Conservation (phyloP, 2,888 invertebrate genomes). For the Eupithecia subumbrata region DNA sequence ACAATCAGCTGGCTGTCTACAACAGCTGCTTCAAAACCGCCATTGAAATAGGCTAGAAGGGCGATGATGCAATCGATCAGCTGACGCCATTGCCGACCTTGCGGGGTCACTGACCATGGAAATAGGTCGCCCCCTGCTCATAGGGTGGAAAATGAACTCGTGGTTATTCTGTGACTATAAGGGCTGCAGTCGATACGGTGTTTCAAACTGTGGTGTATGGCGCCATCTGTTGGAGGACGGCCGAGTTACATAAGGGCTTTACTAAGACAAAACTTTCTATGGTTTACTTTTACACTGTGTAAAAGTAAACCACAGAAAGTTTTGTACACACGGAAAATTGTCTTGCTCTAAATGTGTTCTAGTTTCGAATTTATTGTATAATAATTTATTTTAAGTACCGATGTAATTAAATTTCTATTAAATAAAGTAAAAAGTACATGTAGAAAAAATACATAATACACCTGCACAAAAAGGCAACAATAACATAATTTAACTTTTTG, state of each 20-base stretch:
- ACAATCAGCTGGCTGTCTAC: background rate
- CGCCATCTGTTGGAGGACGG: background rate
- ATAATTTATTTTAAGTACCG: no score
- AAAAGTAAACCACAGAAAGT: no score
- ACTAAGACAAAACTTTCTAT: background rate
- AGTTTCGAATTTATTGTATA: no score
- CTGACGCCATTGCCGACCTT: constrained; percentile 73
- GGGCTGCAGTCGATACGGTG: constrained; percentile 12
- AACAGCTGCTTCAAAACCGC: constrained; percentile 9
- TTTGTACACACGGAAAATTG: no score
- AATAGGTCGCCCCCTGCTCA: constrained; percentile 53
- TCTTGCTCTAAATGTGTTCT: no score
- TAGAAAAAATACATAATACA: no score
- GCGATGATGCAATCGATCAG: constrained; percentile 59
- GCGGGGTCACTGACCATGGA: constrained; percentile 61
- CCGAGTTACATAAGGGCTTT: background rate
- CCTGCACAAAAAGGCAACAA: no score
- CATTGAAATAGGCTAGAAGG: constrained; percentile 33
- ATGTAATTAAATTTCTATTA: no score
- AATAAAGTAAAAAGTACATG: no score
- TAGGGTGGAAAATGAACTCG: constrained; percentile 25
- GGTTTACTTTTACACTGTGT: no score
- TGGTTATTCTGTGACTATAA: constrained; percentile 19
- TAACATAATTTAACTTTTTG: no score
- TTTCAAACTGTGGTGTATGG: constrained; percentile 5